A percentile compares a stretch with the other conserved stretches of the same genome.
phyloP scores from a whole-genome alignment of 2,797 vertebrate species.

The Chrosomus eos region DNA sequence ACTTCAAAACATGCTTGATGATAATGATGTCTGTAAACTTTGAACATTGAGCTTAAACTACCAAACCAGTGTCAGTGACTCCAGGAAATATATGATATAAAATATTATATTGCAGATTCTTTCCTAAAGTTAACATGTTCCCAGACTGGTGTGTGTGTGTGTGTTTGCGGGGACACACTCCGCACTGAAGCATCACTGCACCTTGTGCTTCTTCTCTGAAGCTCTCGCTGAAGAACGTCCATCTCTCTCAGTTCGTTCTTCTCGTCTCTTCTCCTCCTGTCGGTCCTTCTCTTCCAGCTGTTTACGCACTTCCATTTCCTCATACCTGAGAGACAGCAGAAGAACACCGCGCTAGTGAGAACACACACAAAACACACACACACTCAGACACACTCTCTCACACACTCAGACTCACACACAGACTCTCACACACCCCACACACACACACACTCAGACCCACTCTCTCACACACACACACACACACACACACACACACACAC shows the following conservation, averaged over 20 bases:
- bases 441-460: too few species aligned
- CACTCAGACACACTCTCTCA: too few species aligned
- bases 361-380: too few species aligned
- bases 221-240: constrained; percentile 74
- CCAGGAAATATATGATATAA: background rate
- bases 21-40: background rate
- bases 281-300: constrained; percentile 92
- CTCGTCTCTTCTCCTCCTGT: constrained; percentile 84
- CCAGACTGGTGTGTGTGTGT: too few species aligned
- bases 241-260: constrained; percentile 71
- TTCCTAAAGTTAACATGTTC: too few species aligned
- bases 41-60: background rate
- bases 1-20: background rate
- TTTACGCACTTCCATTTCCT: constrained; percentile 95
- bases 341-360: background rate
- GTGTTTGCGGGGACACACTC: too few species aligned
- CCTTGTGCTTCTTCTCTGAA: constrained; percentile 83
- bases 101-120: too few species aligned
- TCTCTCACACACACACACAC: too few species aligned
- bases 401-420: too few species aligned
- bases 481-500: too few species aligned
- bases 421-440: too few species aligned
- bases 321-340: constrained; percentile 81
- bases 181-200: constrained; percentile 57
- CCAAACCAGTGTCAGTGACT: background rate